These are phyloP conservation scores for Drepanosiphum platanoidis DNA, from an alignment of 2,888 invertebrate genomes.

Conservation along the genomic window DNA sequence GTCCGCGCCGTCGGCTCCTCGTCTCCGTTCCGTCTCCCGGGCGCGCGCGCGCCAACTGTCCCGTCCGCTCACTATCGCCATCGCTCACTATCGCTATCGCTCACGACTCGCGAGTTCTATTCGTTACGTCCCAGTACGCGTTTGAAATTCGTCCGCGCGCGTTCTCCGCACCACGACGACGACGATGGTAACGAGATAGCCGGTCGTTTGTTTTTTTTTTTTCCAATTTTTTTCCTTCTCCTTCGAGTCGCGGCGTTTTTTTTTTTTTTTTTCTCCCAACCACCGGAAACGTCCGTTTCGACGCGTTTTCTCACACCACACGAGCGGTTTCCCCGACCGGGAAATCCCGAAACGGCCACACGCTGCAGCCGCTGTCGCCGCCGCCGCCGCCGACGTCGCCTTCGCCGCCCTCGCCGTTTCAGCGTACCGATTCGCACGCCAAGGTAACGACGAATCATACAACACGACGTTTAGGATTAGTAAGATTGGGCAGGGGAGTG, in stretches of 20 bases:
- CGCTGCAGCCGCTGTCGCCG: slow-evolving; percentile 46
- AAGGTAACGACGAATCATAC: slow-evolving; percentile 6
- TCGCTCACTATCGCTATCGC: not conserved
- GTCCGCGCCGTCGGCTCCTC: too few species aligned
- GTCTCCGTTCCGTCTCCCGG: not conserved
- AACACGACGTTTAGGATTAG: too few species aligned
- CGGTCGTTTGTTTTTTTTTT: not conserved
- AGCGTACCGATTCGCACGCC: slow-evolving; percentile 5
- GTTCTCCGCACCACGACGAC: slow-evolving; percentile 6
- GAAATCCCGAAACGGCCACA: slow-evolving; percentile 37
- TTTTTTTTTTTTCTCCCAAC: too few species aligned
- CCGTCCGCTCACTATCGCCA: not conserved
- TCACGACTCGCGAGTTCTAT: not conserved
- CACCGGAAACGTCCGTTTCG: too few species aligned
- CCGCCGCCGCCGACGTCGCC: slow-evolving; percentile 30
- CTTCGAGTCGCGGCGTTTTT: not conserved
- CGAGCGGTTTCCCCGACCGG: slow-evolving; percentile 12
- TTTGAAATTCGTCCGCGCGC: slow-evolving; percentile 38
- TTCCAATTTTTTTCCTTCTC: not conserved
- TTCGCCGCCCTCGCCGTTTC: slow-evolving; percentile 22
- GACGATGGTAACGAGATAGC: not conserved
- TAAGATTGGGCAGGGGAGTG: too few species aligned
- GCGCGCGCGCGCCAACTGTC: not conserved
- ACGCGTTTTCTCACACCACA: not conserved
- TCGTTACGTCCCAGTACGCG: slow-evolving; percentile 48